Base-by-base conservation (phyloP, 2,888 invertebrate genomes). In the Acleris cristana region DNA sequence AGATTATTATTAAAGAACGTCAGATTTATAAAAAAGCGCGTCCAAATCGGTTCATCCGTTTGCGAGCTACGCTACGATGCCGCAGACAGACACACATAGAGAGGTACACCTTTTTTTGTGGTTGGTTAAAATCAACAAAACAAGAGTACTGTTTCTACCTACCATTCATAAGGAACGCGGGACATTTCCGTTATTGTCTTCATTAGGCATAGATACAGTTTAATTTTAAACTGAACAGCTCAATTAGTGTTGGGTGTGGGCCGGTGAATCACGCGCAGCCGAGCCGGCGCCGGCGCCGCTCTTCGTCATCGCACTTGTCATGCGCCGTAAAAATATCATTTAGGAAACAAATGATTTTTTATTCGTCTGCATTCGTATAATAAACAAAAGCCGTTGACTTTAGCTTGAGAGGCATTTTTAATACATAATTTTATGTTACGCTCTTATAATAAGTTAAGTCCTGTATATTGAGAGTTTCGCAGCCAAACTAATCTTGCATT, bases 251-350 rank as follows among this genome's bases (percentile, higher is more conserved):
- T 66, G 55, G 44, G 45, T 57, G 56, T 61, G 55, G 16, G 45
- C 44, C 65, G 73, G 74, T 81, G 81, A 81, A 73, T 81, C 81
- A 81, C 69, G 19, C 71, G 56, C 70, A 75, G 75, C 72, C 75
- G 70, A 73, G 65, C 78, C 72, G 77, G 79, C 78, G 79, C 79
- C 79, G 63, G 48, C 14, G 54, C 69, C 63, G 48, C 69, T 40
- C 56, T 60, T 51, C 55, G 61, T 66, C 65, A 66, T 51, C 65
- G 61, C 56, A 56, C 65, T 65, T 66, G 65, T 66, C 61, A 66
- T 66, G 49, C 19, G 51, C 55, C 61, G 56, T 61, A 66, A 66
- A 66, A 66, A 66, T 61, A 61, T 60, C 40, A 26, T 60, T 60
- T 60, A 40, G 40, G 65, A 26, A 45, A 66, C 65, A 61, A 69